Conservation (phyloP, 2,888 invertebrate species). For the Eumerus sabulonum region DNA sequence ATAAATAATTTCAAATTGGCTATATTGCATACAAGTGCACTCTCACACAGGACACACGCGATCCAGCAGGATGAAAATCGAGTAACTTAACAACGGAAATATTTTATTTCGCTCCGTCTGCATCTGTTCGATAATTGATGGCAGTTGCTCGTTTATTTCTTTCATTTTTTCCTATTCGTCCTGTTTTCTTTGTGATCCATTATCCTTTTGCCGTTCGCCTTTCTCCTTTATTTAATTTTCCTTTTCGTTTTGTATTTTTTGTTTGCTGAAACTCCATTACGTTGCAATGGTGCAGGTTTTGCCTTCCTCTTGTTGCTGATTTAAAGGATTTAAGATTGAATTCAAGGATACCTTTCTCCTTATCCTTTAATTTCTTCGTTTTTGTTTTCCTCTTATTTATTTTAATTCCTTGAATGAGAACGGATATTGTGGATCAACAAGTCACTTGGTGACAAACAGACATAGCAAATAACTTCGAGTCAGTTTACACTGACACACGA, state of each 20-base stretch:
- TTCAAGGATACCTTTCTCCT: background rate
- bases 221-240: constrained; percentile 8
- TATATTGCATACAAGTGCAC: constrained; percentile 18
- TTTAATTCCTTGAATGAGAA: constrained; percentile 17
- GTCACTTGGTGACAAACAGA: constrained; percentile 56
- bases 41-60: background rate
- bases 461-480: constrained; percentile 47
- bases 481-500: constrained; percentile 44
- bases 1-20: constrained; percentile 63
- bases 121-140: constrained; percentile 64
- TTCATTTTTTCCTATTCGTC: constrained; percentile 4
- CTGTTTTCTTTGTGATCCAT: too few relatives aligned
- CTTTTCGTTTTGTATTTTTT: background rate
- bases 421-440: constrained; percentile 58
- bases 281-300: constrained; percentile 31
- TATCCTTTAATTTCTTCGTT: too few relatives aligned
- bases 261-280: constrained; percentile 52
- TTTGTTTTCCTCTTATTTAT: too few relatives aligned
- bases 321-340: constrained; percentile 37
- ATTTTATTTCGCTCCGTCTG: constrained; percentile 61
- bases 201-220: background rate
- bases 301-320: constrained; percentile 46
- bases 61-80: background rate
- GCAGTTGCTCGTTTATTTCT: constrained; percentile 40
- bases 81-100: constrained; percentile 18